Evolutionary conservation across 2,888 invertebrate species (phyloP).

Genomic region (Zhuqinia jingwanae): DNA sequence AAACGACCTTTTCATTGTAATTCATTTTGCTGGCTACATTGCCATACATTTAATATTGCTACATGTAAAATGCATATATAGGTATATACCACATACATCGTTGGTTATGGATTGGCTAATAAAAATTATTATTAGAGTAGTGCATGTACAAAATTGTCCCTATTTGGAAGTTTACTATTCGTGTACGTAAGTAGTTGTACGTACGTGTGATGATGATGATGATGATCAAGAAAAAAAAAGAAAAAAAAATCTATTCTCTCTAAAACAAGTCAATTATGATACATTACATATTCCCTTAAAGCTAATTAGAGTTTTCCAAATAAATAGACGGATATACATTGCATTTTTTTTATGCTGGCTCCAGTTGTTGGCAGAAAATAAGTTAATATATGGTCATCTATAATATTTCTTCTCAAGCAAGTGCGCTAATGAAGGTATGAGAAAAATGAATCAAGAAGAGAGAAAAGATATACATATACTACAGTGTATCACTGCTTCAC

Average conservation of each 20-base stretch:
- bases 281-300: constrained; percentile 60
- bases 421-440: constrained; percentile 67
- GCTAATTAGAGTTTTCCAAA: constrained; percentile 69
- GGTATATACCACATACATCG: no score
- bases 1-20: constrained; percentile 32
- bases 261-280: constrained; percentile 57
- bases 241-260: constrained; percentile 15
- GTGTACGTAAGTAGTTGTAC: background rate
- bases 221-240: background rate
- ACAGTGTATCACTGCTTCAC: no score
- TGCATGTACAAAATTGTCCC: constrained; percentile 42
- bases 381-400: constrained; percentile 41
- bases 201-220: background rate
- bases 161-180: constrained; percentile 51
- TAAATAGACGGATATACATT: constrained; percentile 38
- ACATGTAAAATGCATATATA: no score
- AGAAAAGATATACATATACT: no score
- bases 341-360: background rate
- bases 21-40: constrained; percentile 22
- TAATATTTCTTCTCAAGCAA: constrained; percentile 33
- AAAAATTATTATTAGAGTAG: constrained; percentile 11
- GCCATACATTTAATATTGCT: background rate
- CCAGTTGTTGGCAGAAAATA: constrained; percentile 17
- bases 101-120: constrained; percentile 14
- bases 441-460: constrained; percentile 55